These are phyloP conservation scores for Chascanopsetta lugubris DNA, from an alignment of 2,113 vertebrate genomes.

Conservation along the genomic window DNA sequence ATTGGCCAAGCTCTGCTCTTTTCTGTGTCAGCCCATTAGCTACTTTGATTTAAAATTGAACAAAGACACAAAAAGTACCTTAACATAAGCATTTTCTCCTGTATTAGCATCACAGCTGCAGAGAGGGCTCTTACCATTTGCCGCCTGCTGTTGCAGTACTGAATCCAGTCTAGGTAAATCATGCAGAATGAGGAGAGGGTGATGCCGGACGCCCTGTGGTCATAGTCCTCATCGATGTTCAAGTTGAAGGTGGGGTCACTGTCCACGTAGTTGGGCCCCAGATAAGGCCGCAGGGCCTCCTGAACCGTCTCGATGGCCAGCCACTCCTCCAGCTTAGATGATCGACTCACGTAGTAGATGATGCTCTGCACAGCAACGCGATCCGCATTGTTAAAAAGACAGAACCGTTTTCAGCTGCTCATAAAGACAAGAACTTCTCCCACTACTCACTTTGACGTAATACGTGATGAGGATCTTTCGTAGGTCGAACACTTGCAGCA, in stretches of 20 bases:
- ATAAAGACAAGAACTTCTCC: background rate
- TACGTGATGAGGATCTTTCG: constrained; percentile 94
- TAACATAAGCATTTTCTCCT: too few species aligned
- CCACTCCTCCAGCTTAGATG: constrained; percentile 89
- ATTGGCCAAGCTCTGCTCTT: too few species aligned
- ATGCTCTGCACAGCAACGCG: constrained; percentile 82
- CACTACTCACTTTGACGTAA: constrained; percentile 86
- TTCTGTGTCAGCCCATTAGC: too few species aligned
- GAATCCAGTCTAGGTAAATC: constrained; percentile 91
- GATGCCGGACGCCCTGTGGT: constrained; percentile 88
- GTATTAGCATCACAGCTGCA: too few species aligned
- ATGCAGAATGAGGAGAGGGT: constrained; percentile 87
- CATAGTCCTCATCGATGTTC: constrained; percentile 92
- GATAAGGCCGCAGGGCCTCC: constrained; percentile 85
- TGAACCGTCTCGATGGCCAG: constrained; percentile 84
- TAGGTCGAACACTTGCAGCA: constrained; percentile 93
- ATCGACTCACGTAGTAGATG: constrained; percentile 90
- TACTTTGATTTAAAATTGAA: too few species aligned
- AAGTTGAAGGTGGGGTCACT: constrained; percentile 92
- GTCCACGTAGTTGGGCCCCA: constrained; percentile 84
- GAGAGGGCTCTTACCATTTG: constrained; percentile 77
- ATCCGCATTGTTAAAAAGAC: background rate
- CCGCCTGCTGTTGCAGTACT: constrained; percentile 89
- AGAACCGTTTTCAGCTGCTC: background rate
- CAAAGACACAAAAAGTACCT: too few species aligned